Evolutionary conservation across 2,797 vertebrate species (phyloP).

Genomic region (Vireo griseus): DNA sequence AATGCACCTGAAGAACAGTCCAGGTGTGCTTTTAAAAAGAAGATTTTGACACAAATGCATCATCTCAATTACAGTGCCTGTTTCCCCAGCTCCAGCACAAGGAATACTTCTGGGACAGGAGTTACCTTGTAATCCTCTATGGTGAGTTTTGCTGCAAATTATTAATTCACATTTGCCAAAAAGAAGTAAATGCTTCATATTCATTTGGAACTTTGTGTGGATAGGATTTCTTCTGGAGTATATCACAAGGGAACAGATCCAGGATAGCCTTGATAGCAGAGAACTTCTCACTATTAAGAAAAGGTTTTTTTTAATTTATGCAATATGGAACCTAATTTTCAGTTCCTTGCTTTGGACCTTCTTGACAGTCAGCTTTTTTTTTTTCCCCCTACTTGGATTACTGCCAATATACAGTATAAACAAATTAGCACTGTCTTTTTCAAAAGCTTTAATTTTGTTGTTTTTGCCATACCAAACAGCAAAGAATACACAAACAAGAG

Average conservation of each 20-base stretch:
- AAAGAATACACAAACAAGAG: neutral
- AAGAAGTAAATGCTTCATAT: neutral
- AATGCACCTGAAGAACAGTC: neutral
- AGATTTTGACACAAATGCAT: neutral
- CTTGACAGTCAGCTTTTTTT: neutral
- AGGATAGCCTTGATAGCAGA: neutral
- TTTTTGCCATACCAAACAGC: neutral
- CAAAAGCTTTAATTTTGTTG: neutral
- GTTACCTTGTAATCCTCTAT: neutral
- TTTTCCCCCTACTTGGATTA: neutral
- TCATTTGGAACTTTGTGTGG: neutral
- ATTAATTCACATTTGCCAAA: neutral
- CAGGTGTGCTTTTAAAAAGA: neutral
- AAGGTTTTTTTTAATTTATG: neutral
- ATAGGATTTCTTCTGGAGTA: neutral
- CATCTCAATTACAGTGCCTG: neutral
- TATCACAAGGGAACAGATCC: neutral
- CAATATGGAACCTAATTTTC: neutral
- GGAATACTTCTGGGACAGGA: neutral
- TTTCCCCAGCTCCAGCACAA: neutral
- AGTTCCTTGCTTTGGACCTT: neutral
- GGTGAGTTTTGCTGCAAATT: neutral
- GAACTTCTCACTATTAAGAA: neutral
- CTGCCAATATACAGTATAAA: neutral
- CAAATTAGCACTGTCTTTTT: neutral